These are phyloP conservation scores for Drosophila serrata DNA, from an alignment of 1,140 invertebrate species.

Conservation along the genomic window DNA sequence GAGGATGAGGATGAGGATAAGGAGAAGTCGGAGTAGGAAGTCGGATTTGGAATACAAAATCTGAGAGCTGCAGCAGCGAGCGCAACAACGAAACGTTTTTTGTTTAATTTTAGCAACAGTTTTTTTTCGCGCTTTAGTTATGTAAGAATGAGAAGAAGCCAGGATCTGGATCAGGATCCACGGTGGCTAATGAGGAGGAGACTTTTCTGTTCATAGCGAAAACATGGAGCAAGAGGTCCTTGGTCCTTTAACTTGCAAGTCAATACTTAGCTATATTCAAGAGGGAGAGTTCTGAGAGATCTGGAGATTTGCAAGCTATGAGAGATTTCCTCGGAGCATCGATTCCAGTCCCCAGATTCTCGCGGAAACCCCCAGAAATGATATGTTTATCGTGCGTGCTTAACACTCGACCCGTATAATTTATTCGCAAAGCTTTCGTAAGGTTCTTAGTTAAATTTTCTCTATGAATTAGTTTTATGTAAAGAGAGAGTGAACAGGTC, in stretches of 20 bases:
- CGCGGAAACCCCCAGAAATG: not conserved
- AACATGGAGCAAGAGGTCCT: slow-evolving; percentile 35
- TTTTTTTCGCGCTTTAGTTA: slow-evolving; percentile 64
- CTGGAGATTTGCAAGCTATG: not conserved
- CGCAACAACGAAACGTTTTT: slow-evolving; percentile 70
- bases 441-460: slow-evolving; percentile 67
- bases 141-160: slow-evolving; percentile 10
- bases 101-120: slow-evolving; percentile 59
- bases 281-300: not conserved
- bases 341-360: not conserved
- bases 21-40: slow-evolving; percentile 10
- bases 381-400: slow-evolving; percentile 13
- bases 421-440: slow-evolving; percentile 57
- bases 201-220: slow-evolving; percentile 71
- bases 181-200: slow-evolving; percentile 4
- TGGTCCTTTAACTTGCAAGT: slow-evolving; percentile 50
- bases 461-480: slow-evolving; percentile 76
- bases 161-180: not conserved
- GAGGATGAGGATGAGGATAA: not conserved
- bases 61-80: slow-evolving; percentile 17
- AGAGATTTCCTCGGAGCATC: not conserved
- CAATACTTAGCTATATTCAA: slow-evolving; percentile 49
- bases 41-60: slow-evolving; percentile 2
- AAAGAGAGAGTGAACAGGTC: slow-evolving; percentile 45
- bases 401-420: slow-evolving; percentile 39